These are phyloP conservation scores for Theocolax elegans DNA, from an alignment of 1,140 invertebrate species.

Conservation along the genomic window DNA sequence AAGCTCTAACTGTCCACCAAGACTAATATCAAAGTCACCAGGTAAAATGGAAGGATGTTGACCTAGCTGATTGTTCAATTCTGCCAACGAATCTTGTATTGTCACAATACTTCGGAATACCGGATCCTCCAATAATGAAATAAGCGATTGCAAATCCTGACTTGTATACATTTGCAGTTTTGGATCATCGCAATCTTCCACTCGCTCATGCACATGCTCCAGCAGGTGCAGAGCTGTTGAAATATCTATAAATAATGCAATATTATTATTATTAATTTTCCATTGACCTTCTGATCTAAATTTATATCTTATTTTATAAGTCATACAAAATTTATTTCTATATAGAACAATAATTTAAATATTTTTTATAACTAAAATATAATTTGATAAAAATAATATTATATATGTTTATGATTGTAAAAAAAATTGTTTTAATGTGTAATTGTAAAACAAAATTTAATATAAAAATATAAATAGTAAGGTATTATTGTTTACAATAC, in stretches of 20 bases:
- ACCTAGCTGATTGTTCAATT: conserved; percentile 82
- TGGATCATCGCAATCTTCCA: conserved; percentile 70
- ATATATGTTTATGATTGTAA: not conserved
- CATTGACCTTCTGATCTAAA: too few relatives aligned
- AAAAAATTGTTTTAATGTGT: too few relatives aligned
- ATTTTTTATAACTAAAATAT: too few relatives aligned
- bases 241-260: conserved; percentile 62
- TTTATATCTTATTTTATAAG: too few relatives aligned
- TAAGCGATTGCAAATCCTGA: conserved; percentile 87
- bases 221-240: conserved; percentile 72
- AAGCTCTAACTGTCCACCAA: conserved; percentile 74
- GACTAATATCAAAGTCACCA: conserved; percentile 89
- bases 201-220: conserved; percentile 71
- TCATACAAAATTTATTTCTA: too few relatives aligned
- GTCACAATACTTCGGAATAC: conserved; percentile 92
- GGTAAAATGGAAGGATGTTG: conserved; percentile 92
- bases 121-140: conserved; percentile 90
- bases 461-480: too few relatives aligned
- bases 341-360: too few relatives aligned
- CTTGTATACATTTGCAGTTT: conserved; percentile 75
- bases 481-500: too few relatives aligned
- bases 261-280: not conserved
- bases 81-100: conserved; percentile 86
- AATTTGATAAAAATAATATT: not conserved
- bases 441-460: too few relatives aligned